Evolutionary conservation across 2,888 invertebrate genomes (phyloP).

Genomic region (Rugalucina vietnamica): DNA sequence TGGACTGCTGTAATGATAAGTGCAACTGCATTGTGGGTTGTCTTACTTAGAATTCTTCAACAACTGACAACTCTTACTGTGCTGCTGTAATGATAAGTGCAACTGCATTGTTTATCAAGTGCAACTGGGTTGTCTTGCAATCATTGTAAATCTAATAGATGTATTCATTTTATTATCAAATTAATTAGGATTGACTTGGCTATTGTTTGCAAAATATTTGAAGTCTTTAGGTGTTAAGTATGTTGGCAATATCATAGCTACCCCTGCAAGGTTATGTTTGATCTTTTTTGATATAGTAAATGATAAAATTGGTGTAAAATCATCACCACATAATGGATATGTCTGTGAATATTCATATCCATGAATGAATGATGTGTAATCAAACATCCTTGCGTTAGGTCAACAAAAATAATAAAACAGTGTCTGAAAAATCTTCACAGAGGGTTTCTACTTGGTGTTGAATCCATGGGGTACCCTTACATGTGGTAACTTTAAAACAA

Average conservation of each 20-base stretch:
- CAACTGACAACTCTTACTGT: not conserved
- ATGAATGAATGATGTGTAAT: too few relatives aligned
- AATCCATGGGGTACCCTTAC: not conserved
- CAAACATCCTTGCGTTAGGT: too few relatives aligned
- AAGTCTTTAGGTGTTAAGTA: not conserved
- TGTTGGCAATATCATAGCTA: not conserved
- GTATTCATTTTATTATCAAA: not conserved
- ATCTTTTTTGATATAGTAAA: not conserved
- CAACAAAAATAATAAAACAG: too few relatives aligned
- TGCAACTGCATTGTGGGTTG: not conserved
- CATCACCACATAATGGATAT: not conserved
- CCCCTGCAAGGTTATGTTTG: not conserved
- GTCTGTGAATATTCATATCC: not conserved
- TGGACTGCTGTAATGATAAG: not conserved
- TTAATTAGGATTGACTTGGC: not conserved
- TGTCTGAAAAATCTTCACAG: too few relatives aligned
- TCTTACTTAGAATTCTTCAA: too few relatives aligned
- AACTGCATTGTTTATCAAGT: not conserved
- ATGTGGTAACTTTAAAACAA: not conserved
- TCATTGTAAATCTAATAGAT: not conserved
- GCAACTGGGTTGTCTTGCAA: too few relatives aligned
- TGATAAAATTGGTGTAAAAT: not conserved
- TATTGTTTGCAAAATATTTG: not conserved
- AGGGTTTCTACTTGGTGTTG: too few relatives aligned
- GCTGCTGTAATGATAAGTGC: not conserved